These are phyloP conservation scores for Leptogaster cylindrica DNA, from an alignment of 2,888 invertebrate species.

Conservation along the genomic window DNA sequence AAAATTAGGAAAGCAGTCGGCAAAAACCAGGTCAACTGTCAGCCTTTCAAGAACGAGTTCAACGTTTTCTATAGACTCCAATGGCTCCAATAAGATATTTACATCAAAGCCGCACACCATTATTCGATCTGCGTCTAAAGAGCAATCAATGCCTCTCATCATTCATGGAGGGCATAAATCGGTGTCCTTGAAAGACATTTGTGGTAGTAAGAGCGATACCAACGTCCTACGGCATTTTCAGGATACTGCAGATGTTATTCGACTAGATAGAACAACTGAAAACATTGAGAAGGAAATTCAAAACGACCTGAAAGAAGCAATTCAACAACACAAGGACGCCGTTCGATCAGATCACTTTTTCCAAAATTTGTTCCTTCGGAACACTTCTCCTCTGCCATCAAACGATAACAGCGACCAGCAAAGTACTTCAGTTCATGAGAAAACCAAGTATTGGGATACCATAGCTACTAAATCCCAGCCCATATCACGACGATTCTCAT, in stretches of 20 bases:
- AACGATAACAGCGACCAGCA: constrained; percentile 57
- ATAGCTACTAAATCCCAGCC: constrained; percentile 65
- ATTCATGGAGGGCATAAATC: constrained; percentile 47
- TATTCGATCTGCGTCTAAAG: constrained; percentile 44
- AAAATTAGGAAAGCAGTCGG: constrained; percentile 43
- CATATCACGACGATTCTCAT: constrained; percentile 66
- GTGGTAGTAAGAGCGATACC: constrained; percentile 53
- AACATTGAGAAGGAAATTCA: constrained; percentile 36
- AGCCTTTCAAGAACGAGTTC: constrained; percentile 60
- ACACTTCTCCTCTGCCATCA: constrained; percentile 60
- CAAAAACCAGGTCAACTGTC: constrained; percentile 55
- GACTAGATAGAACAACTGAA: neutral
- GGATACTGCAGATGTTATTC: constrained; percentile 39
- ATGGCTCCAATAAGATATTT: constrained; percentile 50
- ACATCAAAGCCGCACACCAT: constrained; percentile 50
- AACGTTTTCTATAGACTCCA: constrained; percentile 60
- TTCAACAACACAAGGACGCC: constrained; percentile 67
- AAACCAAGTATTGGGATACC: constrained; percentile 73
- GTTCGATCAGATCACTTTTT: constrained; percentile 73
- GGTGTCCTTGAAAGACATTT: constrained; percentile 7
- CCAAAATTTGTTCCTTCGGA: constrained; percentile 72
- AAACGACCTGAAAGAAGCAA: constrained; percentile 59
- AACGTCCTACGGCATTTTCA: constrained; percentile 53
- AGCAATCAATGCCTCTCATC: constrained; percentile 41
- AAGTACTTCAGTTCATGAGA: constrained; percentile 71